Evolutionary conservation across 2,113 vertebrate species (phyloP).

Genomic region (Ivindomyrus marchei): DNA sequence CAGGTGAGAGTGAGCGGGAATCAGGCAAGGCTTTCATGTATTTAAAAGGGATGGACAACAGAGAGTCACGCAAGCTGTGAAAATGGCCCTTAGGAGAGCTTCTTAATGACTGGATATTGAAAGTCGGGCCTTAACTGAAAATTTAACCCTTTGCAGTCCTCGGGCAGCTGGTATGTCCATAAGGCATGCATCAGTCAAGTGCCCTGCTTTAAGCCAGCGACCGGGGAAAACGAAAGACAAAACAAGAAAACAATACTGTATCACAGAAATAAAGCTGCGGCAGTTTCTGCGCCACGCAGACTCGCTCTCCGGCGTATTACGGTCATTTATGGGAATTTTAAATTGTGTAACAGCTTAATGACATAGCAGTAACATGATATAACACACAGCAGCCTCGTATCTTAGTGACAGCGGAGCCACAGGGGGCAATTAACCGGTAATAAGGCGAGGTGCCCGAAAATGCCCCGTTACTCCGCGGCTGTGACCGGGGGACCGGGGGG

Average conservation of each 20-base stretch:
- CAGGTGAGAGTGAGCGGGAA: neutral
- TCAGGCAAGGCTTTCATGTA: neutral
- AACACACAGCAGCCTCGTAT: neutral
- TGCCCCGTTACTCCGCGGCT: neutral
- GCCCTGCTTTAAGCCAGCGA: neutral
- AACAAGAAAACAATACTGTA: neutral
- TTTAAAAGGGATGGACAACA: neutral
- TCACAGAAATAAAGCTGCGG: neutral
- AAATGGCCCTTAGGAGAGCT: constrained; percentile 3
- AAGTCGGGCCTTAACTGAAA: neutral
- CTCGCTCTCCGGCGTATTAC: neutral
- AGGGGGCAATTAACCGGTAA: neutral
- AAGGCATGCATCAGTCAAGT: neutral
- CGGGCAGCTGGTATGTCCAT: neutral
- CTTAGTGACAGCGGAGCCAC: neutral
- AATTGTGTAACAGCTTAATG: neutral
- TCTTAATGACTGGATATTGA: constrained; percentile 25
- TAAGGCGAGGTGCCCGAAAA: neutral
- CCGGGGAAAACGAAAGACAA: neutral
- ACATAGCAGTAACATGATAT: neutral
- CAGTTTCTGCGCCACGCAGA: neutral
- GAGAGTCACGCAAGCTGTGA: neutral
- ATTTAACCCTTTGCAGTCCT: neutral
- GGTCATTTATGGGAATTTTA: neutral
- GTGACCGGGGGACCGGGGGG: neutral